Evolutionary conservation across 2,797 vertebrate genomes (phyloP).

Genomic region (Platalea minor): DNA sequence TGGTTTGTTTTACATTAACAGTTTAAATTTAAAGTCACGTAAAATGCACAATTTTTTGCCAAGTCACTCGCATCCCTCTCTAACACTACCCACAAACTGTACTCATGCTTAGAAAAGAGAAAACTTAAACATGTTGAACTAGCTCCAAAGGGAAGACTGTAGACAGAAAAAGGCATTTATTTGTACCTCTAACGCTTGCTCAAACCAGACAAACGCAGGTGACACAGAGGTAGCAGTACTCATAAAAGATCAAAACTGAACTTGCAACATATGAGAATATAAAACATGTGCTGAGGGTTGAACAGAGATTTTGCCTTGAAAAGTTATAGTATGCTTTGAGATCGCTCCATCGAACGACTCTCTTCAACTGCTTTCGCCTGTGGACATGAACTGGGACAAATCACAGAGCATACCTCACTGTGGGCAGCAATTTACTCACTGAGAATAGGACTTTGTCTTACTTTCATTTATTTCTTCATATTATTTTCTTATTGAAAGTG

Average conservation of each 20-base stretch:
- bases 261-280: not conserved
- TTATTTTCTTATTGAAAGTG: not conserved
- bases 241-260: not conserved
- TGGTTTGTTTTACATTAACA: not conserved
- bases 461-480: not conserved
- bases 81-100: not conserved
- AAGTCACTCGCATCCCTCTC: not conserved
- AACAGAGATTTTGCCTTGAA: not conserved
- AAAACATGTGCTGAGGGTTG: not conserved
- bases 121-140: not conserved
- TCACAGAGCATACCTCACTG: not conserved
- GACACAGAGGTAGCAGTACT: not conserved
- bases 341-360: not conserved
- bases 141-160: not conserved
- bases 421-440: not conserved
- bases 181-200: not conserved
- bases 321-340: not conserved
- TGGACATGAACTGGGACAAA: slow-evolving; percentile 9
- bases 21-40: not conserved
- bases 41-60: not conserved
- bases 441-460: not conserved
- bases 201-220: not conserved
- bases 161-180: not conserved
- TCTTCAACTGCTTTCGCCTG: not conserved
- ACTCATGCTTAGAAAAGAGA: not conserved